phyloP scores from a whole-genome alignment of 23 tunicate species.

The Botrylloides violaceus region DNA sequence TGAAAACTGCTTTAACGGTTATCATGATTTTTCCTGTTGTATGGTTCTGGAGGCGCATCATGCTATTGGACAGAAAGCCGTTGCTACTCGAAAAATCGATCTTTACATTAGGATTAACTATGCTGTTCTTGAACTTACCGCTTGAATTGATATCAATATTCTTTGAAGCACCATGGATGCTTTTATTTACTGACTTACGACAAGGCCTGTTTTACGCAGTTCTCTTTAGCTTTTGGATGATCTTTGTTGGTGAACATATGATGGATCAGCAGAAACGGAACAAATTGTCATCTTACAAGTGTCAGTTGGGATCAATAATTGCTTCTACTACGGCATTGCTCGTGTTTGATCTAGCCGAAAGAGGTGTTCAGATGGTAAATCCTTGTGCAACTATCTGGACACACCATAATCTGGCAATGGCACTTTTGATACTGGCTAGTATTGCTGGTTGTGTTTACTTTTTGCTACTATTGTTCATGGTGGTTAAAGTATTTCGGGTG shows the following conservation, averaged over 20 bases:
- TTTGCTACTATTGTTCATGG: slow-evolving; percentile 40
- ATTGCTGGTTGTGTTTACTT: slow-evolving; percentile 44
- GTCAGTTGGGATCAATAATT: slow-evolving; percentile 46
- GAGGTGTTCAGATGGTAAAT: slow-evolving; percentile 69
- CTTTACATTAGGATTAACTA: slow-evolving; percentile 48
- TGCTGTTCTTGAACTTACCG: slow-evolving; percentile 66
- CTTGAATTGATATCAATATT: slow-evolving; percentile 63
- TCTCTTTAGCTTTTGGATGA: slow-evolving; percentile 80
- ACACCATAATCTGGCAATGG: slow-evolving; percentile 51
- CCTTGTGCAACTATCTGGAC: slow-evolving; percentile 73
- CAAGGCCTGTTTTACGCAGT: slow-evolving; percentile 83
- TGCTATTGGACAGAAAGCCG: slow-evolving; percentile 39
- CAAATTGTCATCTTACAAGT: slow-evolving; percentile 66
- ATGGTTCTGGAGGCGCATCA: slow-evolving; percentile 77
- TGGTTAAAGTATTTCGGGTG: slow-evolving; percentile 58
- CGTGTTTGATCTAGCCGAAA: slow-evolving; percentile 73
- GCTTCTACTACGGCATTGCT: slow-evolving; percentile 43
- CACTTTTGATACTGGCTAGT: slow-evolving; percentile 33
- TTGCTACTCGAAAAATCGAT: slow-evolving; percentile 83
- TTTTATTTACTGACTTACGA: slow-evolving; percentile 71
- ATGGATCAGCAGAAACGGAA: slow-evolving; percentile 77
- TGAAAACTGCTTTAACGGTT: slow-evolving; percentile 41
- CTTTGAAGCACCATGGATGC: slow-evolving; percentile 81
- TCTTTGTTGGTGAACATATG: slow-evolving; percentile 83
- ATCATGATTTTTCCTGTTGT: slow-evolving; percentile 55